Base-by-base conservation (phyloP, 2,797 vertebrate genomes). In the Luscinia megarhynchos region DNA sequence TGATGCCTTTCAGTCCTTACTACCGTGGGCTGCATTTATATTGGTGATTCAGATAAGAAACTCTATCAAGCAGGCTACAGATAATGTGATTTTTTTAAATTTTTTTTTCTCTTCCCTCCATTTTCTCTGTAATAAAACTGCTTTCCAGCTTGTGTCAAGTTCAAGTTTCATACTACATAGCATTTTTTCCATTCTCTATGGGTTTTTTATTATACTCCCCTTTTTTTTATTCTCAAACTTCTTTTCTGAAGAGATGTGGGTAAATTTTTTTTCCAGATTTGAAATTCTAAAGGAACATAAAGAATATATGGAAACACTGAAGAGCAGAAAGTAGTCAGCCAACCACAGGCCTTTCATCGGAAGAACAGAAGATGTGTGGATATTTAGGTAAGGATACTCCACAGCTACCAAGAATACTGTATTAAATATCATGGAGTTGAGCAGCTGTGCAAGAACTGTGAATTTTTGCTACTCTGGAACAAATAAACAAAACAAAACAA, bases 21-120 rank as follows among this genome's bases (percentile, higher is more conserved):
- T 76, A 69, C 46, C 4, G 18, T 30, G 70, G 78, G 55, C 84
- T 85, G 85, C 61, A 75, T 79, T 95, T 90, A 92, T 88, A 86
- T 23, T 72, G 84, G 68, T 5, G 36, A 87, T 80, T 86, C 66
- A 95, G 76, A 68, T 83, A 78, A 72, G 89, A 93, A 96, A 81
- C 64, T 81, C 74, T 55, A 70, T 70, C 75, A 80, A 86, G 68
- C 15, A 72, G 63, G 72, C 64, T 55, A 67, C 34, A 86, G 87
- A 87, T 66, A 87, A 78, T 43, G 66, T 23, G 40, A 82, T 84
- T 62, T 79, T 62, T 79, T 74, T 50, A 32, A 50, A 50, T 27
- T 5, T 68, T 91, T 75, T 89, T 69, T 90, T 76, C 84, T 19
- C 40, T 69, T 41, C 23, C 23, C 27, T 24, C 51, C 66, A 59